These are phyloP conservation scores for Crax fasciolata DNA, from an alignment of 2,797 vertebrate species.

Conservation along the genomic window DNA sequence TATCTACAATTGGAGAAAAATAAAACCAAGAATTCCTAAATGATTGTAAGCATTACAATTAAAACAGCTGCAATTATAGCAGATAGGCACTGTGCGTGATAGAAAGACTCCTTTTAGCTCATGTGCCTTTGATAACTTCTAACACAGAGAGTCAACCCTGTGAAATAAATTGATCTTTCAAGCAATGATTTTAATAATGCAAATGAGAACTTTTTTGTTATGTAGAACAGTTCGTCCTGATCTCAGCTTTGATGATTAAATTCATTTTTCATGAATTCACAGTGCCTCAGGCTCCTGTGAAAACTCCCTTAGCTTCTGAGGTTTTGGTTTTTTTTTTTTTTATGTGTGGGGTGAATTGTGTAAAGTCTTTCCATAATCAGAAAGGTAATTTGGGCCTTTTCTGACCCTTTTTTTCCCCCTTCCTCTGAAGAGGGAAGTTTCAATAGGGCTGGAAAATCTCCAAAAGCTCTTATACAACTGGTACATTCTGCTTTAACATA, in stretches of 20 bases:
- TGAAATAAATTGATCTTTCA: constrained; percentile 73
- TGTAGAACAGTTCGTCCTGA: constrained; percentile 66
- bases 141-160: constrained; percentile 35
- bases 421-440: constrained; percentile 48
- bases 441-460: constrained; percentile 61
- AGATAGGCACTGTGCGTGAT: not conserved
- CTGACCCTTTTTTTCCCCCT: constrained; percentile 15
- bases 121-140: constrained; percentile 70
- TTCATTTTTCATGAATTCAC: constrained; percentile 79
- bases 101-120: constrained; percentile 39
- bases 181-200: constrained; percentile 76
- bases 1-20: constrained; percentile 42
- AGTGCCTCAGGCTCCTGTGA: constrained; percentile 60
- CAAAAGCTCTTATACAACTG: constrained; percentile 26
- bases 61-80: not conserved
- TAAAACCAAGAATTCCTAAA: not conserved
- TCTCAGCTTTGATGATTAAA: constrained; percentile 69
- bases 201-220: constrained; percentile 76
- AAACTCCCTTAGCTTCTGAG: constrained; percentile 55
- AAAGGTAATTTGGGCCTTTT: constrained; percentile 57
- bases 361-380: constrained; percentile 58
- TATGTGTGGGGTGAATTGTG: constrained; percentile 32
- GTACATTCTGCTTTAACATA: constrained; percentile 32
- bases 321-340: not conserved
- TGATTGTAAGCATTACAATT: constrained; percentile 9